phyloP scores from a whole-genome alignment of 2,888 invertebrate species.

The Perdita meconis region DNA sequence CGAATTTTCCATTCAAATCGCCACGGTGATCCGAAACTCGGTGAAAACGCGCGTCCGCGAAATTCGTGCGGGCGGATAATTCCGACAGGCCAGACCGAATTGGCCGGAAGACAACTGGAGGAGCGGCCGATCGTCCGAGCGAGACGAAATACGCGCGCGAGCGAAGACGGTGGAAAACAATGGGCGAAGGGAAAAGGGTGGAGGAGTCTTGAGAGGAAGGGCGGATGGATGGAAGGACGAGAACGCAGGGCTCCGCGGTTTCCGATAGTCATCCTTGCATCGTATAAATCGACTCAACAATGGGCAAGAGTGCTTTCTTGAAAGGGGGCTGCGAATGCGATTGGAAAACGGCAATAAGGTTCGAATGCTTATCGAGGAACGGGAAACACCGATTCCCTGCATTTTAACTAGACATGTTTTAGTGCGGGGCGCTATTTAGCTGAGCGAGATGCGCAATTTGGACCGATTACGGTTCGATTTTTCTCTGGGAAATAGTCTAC shows the following conservation, averaged over 20 bases:
- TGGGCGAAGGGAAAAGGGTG: slow-evolving; percentile 23
- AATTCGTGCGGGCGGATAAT: slow-evolving; percentile 44
- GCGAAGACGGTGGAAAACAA: slow-evolving; percentile 41
- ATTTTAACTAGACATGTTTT: slow-evolving; percentile 31
- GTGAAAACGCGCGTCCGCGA: slow-evolving; percentile 18
- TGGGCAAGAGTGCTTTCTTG: slow-evolving; percentile 62
- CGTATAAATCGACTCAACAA: slow-evolving; percentile 76
- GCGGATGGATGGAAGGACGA: slow-evolving; percentile 40
- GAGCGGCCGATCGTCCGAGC: slow-evolving; percentile 20
- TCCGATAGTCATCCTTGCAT: slow-evolving; percentile 74
- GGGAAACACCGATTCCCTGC: slow-evolving; percentile 57
- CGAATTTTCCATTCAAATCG: slow-evolving; percentile 62
- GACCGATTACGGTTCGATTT: too few relatives aligned
- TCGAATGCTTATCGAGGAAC: too few relatives aligned
- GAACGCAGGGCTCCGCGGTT: slow-evolving; percentile 58
- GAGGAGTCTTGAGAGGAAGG: neutral
- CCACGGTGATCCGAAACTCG: slow-evolving; percentile 35
- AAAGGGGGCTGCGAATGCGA: slow-evolving; percentile 55
- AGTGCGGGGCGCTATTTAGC: too few relatives aligned
- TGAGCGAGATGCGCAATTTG: too few relatives aligned
- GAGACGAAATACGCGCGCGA: slow-evolving; percentile 25
- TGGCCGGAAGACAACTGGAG: slow-evolving; percentile 36
- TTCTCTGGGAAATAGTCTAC: too few relatives aligned
- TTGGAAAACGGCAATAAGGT: slow-evolving; percentile 68
- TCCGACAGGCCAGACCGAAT: slow-evolving; percentile 52